phyloP scores from a whole-genome alignment of 2,113 vertebrate species.

The Archocentrus centrarchus region DNA sequence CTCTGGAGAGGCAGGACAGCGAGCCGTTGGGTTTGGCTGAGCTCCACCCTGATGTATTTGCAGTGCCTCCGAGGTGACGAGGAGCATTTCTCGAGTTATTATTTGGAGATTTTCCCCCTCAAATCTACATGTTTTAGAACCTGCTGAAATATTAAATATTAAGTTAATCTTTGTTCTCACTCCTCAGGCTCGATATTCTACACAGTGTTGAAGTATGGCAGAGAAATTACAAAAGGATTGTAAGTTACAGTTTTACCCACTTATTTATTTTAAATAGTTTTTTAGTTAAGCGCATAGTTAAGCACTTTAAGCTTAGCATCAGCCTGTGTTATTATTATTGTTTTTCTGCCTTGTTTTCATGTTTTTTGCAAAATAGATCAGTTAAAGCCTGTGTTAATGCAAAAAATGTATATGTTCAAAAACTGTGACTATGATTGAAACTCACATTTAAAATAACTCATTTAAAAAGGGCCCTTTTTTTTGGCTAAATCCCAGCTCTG shows the following conservation, averaged over 20 bases:
- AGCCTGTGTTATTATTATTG: not conserved
- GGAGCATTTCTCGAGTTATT: accelerated
- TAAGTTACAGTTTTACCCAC: constrained; percentile 73
- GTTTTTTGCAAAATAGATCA: too few species aligned
- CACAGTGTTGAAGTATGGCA: constrained; percentile 88
- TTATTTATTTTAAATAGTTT: not conserved
- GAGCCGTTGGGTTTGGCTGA: constrained; percentile 83
- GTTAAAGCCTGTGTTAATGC: not conserved
- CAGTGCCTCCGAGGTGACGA: constrained; percentile 83
- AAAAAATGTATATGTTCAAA: too few species aligned
- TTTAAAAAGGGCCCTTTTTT: too few species aligned
- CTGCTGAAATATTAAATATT: not conserved
- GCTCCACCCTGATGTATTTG: constrained; percentile 90
- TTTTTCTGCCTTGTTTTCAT: too few species aligned
- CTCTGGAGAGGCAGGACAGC: constrained; percentile 74
- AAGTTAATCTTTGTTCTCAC: not conserved
- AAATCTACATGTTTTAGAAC: not conserved
- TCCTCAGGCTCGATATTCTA: constrained; percentile 86
- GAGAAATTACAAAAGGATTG: constrained; percentile 89
- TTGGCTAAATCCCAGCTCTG: too few species aligned
- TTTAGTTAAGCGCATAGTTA: not conserved
- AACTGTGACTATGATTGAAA: too few species aligned
- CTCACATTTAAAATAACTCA: too few species aligned
- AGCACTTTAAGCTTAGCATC: not conserved
- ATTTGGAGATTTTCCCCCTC: not conserved